Evolutionary conservation across 1,140 invertebrate genomes (phyloP), one percentile per base, ranked within the genome.

Genomic region (Cotesia typhae): DNA sequence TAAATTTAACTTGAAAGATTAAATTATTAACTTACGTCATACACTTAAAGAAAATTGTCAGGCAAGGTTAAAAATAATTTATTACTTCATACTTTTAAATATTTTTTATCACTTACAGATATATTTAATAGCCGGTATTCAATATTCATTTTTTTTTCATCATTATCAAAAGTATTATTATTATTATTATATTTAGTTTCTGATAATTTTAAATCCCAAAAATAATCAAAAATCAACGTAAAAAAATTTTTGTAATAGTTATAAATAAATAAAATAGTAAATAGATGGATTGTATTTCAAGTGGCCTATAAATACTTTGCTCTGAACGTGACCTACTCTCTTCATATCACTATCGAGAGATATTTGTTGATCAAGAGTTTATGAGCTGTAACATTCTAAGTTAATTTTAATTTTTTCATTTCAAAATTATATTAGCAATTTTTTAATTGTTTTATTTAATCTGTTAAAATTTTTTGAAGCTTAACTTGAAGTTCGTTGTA

Each of bases 311-410:
- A 63, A 63, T 63, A 63, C 28, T 37, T 38, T 28, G 37, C 60
- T 63, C 35, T 63, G 60, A 63, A 63, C 60, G 60, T 63, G 60
- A 63, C 37, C 60, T 37, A 63, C 60, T 63, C 60, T 10, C 60
- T 10, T 63, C 12, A 55, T 14, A 14, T n/a, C 17, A 59, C 20
- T n/a, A 6, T 37, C 60, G 60, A 63, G 35, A 63, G n/a, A 60
- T 63, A 57, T 57, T 14, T 57, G 53, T 63, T 17, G 60, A 63
- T 63, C 28, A 63, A 63, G 60, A 63, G 60, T 63, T 63, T 63
- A 63, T 12, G 35, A 63, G 10, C 10, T 4, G 35, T 63, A n/a
- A 63, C 12, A 28, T 5, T 35, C 28, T 14, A 28, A 28, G 28
- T 28, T 28, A 28, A 28, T 3, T 28, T 28, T 28, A 28, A 28